Evolutionary conservation across 2,888 invertebrate genomes (phyloP).

Genomic region (Lasioglossum leucozonium): DNA sequence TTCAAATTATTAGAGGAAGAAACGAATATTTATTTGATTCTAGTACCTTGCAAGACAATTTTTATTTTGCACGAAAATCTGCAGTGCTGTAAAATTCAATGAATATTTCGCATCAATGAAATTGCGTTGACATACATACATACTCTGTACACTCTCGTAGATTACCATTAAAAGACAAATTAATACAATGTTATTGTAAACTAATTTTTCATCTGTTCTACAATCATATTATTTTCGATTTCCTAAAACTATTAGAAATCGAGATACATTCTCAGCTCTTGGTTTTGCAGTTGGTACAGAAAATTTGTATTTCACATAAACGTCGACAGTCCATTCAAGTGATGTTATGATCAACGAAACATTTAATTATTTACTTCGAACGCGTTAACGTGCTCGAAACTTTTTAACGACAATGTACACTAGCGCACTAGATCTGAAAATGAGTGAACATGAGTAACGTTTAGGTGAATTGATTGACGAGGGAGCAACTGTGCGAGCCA

Average conservation of each 20-base stretch:
- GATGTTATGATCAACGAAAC: background rate
- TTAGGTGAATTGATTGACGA: background rate
- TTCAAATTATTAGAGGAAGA: background rate
- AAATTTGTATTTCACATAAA: background rate
- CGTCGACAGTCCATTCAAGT: background rate
- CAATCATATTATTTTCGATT: background rate
- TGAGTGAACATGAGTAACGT: slow-evolving; percentile 15
- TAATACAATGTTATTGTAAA: background rate
- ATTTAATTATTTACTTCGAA: background rate
- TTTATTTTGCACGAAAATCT: background rate
- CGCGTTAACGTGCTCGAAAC: background rate
- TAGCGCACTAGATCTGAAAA: background rate
- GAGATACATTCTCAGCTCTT: background rate
- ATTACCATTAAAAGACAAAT: background rate
- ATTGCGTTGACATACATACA: background rate
- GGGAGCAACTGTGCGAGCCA: background rate
- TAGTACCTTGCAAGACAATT: background rate
- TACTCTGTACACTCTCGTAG: background rate
- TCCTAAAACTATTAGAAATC: background rate
- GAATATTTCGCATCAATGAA: background rate
- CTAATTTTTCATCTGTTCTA: background rate
- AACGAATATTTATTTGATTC: background rate
- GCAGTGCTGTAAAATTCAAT: background rate
- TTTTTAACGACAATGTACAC: background rate
- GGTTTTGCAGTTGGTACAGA: background rate